phyloP scores from a whole-genome alignment of 2,888 invertebrate genomes.

The Hirtodrosophila alboralis region DNA sequence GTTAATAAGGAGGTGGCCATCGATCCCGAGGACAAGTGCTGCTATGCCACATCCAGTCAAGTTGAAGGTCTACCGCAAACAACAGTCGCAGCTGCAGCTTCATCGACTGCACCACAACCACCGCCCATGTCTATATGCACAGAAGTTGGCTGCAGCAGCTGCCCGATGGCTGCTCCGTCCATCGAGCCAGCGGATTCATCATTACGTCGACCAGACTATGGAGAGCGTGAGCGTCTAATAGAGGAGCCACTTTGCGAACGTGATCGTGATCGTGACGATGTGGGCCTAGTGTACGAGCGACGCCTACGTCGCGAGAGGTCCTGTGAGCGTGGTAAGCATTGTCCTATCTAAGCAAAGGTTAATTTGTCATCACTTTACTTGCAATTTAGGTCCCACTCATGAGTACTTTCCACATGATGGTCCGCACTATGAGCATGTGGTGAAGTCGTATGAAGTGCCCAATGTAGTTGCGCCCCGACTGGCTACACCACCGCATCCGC shows the following conservation, averaged over 20 bases:
- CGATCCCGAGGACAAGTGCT: constrained; percentile 82
- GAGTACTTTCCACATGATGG: constrained; percentile 68
- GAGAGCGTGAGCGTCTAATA: constrained; percentile 43
- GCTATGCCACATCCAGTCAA: constrained; percentile 63
- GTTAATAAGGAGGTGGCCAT: constrained; percentile 84
- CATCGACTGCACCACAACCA: constrained; percentile 40
- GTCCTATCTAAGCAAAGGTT: not conserved
- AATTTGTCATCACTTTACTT: not conserved
- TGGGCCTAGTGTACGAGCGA: constrained; percentile 63
- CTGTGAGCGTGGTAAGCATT: constrained; percentile 54
- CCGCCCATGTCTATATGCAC: constrained; percentile 70
- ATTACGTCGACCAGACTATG: constrained; percentile 65
- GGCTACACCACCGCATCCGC: constrained; percentile 64
- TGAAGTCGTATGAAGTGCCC: constrained; percentile 46
- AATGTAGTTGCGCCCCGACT: constrained; percentile 43
- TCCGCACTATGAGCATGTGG: constrained; percentile 68
- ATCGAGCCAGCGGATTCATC: constrained; percentile 50
- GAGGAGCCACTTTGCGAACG: constrained; percentile 61
- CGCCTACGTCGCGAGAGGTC: constrained; percentile 62
- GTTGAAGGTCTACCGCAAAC: constrained; percentile 58
- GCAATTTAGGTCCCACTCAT: constrained; percentile 33
- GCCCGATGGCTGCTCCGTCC: constrained; percentile 59
- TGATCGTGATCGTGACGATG: constrained; percentile 59
- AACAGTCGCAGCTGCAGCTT: constrained; percentile 21
- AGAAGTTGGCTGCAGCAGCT: constrained; percentile 73